Base-by-base conservation (phyloP, 2,888 invertebrate genomes). In the Marasmarcha lunaedactyla region DNA sequence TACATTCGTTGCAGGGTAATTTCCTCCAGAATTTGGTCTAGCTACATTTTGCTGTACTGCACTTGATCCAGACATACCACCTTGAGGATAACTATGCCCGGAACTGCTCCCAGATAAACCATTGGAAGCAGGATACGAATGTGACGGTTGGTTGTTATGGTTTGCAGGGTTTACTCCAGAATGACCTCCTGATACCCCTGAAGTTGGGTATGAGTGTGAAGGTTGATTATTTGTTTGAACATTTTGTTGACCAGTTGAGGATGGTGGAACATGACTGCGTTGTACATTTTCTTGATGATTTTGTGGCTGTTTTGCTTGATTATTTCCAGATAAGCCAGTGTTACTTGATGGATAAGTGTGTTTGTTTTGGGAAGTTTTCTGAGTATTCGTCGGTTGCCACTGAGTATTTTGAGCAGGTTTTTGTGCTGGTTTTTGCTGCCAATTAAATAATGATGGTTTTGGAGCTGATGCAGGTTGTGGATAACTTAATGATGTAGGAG, bases 321-420 rank as follows among this genome's bases (percentile, higher is more conserved):
- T 60, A 41, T 57, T 63, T 25, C 77, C 77, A 38, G 74, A 74
- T 14, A 71, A 52, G 2, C 76, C 74, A 35, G 71, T 72, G 38
- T 69, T 63, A 50, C 71, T 71, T 6, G 77, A 67, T 33, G 77
- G 78, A 54, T 79, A 78, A 6, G 72, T 71, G 50, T 74, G 77
- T 34, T 58, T 57, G 13, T 36, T 39, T 3, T 49, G 50, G 9
- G 52, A 51, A 10, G 51, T 51, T 35, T 54, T 43, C 4, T 51
- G 47, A n/a, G 54, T 51, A 37, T 41, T 41, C 6, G 30, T 11
- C 36, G 33, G 12, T 13, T 34, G 34, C 13, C 34, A 34, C 4
- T 2, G 65, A 1, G 63, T 56, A 44, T 64, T 65, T 45, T 62
- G 67, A 12, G 59, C 61, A 15, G 74, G 49, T 44, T 64, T 65